These are phyloP conservation scores for Phaedon cochleariae DNA, from an alignment of 2,888 invertebrate genomes.

Conservation along the genomic window DNA sequence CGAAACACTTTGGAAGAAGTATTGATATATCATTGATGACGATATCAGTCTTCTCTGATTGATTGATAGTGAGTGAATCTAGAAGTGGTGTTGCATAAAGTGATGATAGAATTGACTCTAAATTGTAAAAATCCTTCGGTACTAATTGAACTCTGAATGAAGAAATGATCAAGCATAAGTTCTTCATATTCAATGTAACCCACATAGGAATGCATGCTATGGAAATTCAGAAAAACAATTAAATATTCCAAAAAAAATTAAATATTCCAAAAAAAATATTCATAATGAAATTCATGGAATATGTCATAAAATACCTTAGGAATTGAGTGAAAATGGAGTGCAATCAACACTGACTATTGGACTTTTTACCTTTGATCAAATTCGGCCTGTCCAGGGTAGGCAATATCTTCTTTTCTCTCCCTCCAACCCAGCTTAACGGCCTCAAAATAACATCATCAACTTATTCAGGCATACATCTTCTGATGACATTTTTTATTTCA, in stretches of 20 bases:
- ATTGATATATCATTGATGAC: background rate
- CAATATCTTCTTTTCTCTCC: conserved; percentile 13
- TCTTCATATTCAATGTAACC: background rate
- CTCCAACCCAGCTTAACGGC: conserved; percentile 6
- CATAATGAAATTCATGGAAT: conserved; percentile 9
- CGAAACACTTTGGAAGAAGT: too few species aligned
- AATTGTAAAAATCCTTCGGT: background rate
- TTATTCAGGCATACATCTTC: conserved; percentile 12
- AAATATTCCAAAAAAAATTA: conserved; percentile 4
- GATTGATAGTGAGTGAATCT: background rate
- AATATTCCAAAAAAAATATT: background rate
- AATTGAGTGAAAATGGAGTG: too few species aligned
- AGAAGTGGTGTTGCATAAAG: too few species aligned
- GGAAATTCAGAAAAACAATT: background rate
- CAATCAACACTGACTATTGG: background rate
- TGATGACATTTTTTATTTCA: conserved; percentile 14
- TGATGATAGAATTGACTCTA: background rate
- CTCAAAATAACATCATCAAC: background rate
- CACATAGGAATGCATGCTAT: background rate
- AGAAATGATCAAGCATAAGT: background rate
- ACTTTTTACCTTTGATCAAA: conserved; percentile 4
- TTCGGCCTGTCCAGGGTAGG: background rate
- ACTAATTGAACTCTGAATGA: background rate
- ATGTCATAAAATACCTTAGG: background rate
- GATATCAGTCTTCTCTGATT: background rate